Base-by-base conservation (phyloP, 1,140 invertebrate species). In the Solenopsis fugax region DNA sequence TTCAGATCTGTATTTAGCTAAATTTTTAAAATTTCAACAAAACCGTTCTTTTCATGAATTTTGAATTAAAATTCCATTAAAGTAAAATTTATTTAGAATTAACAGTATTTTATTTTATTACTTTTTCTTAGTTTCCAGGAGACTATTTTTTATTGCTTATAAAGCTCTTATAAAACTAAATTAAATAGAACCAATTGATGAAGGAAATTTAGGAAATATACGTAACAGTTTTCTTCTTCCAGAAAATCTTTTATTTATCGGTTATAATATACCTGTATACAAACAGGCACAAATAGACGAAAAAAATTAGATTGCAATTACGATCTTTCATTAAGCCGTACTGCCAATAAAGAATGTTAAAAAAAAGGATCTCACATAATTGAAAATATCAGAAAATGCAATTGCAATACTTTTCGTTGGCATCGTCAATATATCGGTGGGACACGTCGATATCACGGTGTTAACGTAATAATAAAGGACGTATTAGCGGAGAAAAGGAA, bases 391-490 rank as follows among this genome's bases (percentile, higher is more conserved):
- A 56, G 29, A 58, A 76, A 76, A 60, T 76, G 37, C 73, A 45
- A 45, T 76, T 76, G 37, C 73, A 21, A 58, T 76, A 76, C 13
- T 76, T 41, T 41, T 24, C 34, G 50, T 37, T 6, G 50, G 29
- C n/a, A 9, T 13, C 48, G 48, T 56, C 18, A 29, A 75, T 75
- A 56, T 75, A 75, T 75, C 34, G 34, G 12, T 24, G 29, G 52
- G 34, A 58, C 52, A 58, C 54, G 37, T 45, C 73, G 73, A 60
- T 60, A 60, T 16, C 67, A 10, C 6, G 10, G 24, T 24, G 50
- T 72, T 72, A 71, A 71, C 52, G 52, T 72, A 72, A 58, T 45
- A 58, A 77, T 85, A 64, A 64, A 52, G 45, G 34, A n/a, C 16
- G 54, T 52, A 50, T 65, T 52, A 50, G 41, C 12, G n/a, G n/a